phyloP scores from a whole-genome alignment of 2,797 vertebrate genomes.

The Halcyon chelicuti region DNA sequence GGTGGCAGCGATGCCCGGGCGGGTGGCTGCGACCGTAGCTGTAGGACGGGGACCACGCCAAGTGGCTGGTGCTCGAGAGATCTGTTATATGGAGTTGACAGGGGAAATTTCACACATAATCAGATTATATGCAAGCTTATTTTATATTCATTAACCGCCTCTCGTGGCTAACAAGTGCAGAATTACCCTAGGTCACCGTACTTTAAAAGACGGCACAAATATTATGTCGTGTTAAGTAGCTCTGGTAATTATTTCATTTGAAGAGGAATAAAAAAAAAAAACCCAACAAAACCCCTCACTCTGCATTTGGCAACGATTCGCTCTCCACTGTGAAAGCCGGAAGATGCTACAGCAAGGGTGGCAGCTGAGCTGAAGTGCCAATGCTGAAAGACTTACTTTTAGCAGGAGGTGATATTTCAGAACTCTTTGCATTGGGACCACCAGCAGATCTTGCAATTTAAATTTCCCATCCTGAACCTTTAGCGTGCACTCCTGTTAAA shows the following conservation, averaged over 20 bases:
- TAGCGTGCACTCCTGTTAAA: constrained; percentile 86
- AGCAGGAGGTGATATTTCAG: constrained; percentile 96
- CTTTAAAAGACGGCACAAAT: constrained; percentile 26
- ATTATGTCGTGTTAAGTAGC: background rate
- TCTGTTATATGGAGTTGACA: background rate
- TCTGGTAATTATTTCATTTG: constrained; percentile 27
- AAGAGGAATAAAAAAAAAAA: background rate
- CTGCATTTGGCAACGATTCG: background rate
- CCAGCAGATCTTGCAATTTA: constrained; percentile 95
- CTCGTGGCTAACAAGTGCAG: constrained; percentile 41
- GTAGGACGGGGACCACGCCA: background rate
- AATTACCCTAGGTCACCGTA: constrained; percentile 31
- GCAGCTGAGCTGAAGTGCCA: background rate
- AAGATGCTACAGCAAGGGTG: background rate
- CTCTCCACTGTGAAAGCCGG: background rate
- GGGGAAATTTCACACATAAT: constrained; percentile 68
- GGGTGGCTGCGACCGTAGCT: background rate
- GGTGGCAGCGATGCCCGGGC: background rate
- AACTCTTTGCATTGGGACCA: constrained; percentile 98
- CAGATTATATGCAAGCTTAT: constrained; percentile 62
- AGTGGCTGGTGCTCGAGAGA: background rate
- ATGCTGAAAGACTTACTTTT: constrained; percentile 84
- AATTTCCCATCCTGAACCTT: constrained; percentile 98
- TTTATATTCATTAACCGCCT: constrained; percentile 63
- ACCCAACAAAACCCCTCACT: background rate